A percentile compares a stretch with the other conserved stretches of the same genome.
These are phyloP conservation scores for Vicugna pacos DNA, from an alignment of 2,113 vertebrate species.

Conservation along the genomic window DNA sequence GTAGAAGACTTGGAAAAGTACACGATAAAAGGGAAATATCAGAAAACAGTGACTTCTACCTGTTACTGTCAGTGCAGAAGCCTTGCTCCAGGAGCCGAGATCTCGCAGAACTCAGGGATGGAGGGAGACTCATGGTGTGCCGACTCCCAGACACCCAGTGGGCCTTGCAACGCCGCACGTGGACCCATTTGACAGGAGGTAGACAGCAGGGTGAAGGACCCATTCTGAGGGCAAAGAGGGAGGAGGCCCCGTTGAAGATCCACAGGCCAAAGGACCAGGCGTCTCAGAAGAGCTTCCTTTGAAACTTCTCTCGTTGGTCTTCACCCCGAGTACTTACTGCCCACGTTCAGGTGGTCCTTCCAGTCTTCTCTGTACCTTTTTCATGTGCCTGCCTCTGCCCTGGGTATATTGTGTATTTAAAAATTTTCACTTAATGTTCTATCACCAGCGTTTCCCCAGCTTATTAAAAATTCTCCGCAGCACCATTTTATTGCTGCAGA, in stretches of 20 bases:
- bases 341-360: background rate
- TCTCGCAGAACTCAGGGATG: background rate
- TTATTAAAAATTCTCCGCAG: conserved; percentile 1
- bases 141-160: background rate
- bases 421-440: background rate
- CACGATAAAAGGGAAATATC: background rate
- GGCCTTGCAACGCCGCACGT: no score
- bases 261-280: background rate
- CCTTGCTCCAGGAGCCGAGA: background rate
- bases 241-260: background rate
- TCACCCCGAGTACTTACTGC: background rate
- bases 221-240: background rate
- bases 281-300: background rate
- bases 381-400: background rate
- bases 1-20: background rate
- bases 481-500: conserved; percentile 7
- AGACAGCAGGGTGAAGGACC: background rate
- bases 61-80: background rate
- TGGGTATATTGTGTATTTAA: background rate
- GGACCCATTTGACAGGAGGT: background rate
- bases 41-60: background rate
- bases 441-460: background rate
- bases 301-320: background rate
- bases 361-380: background rate
- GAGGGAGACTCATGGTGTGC: background rate